Percentiles rank a stretch among this genome's conserved stretches.
phyloP scores from a whole-genome alignment of 2,797 vertebrate genomes.

The Helicolenus hilgendorfi region DNA sequence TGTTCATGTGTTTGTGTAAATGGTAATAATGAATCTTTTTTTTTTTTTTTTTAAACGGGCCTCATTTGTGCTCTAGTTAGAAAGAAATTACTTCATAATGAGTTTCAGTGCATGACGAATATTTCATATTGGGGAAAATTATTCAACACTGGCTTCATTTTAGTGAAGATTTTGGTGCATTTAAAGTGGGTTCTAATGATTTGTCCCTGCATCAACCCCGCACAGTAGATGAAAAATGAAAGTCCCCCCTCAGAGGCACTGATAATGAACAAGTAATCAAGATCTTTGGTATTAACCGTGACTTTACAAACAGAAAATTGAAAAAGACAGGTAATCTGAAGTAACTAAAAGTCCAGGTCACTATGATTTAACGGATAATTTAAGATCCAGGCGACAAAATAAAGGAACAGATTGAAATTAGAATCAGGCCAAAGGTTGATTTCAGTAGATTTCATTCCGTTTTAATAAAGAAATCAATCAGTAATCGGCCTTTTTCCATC shows the following conservation, averaged over 20 bases:
- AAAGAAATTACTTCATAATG: conserved; percentile 50
- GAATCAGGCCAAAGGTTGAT: neutral
- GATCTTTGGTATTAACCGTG: neutral
- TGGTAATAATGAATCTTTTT: neutral
- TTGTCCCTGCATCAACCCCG: conserved; percentile 14
- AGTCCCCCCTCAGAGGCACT: neutral
- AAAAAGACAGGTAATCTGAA: neutral
- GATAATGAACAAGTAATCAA: conserved; percentile 12
- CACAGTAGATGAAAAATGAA: neutral
- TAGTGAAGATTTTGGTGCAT: conserved; percentile 14
- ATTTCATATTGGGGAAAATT: conserved; percentile 38
- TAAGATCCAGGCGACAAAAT: neutral
- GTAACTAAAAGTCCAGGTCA: neutral
- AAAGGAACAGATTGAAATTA: neutral
- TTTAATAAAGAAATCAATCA: neutral
- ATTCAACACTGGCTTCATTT: conserved; percentile 25
- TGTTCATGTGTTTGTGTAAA: neutral
- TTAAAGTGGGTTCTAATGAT: conserved; percentile 32
- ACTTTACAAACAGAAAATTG: neutral
- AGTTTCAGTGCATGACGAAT: conserved; percentile 40
- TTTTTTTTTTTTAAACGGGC: neutral
- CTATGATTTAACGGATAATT: neutral
- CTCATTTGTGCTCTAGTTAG: conserved; percentile 40
- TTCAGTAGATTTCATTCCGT: neutral
- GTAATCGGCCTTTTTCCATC: neutral